Conservation (phyloP, 2,888 invertebrate genomes). For the Molorchus minor region DNA sequence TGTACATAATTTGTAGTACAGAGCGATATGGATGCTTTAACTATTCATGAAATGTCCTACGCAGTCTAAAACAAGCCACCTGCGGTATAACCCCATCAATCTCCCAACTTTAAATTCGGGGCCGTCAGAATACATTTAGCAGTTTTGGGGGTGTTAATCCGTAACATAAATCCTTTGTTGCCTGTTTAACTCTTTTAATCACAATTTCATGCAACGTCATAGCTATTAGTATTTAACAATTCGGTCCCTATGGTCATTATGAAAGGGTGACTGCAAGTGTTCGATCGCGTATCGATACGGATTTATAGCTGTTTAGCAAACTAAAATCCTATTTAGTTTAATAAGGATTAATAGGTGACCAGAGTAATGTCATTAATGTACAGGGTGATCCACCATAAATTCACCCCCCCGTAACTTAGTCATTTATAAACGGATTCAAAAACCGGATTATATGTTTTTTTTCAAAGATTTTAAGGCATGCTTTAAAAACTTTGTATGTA, state of each 20-base stretch:
- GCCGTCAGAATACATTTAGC: slow-evolving; percentile 51
- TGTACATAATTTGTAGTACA: slow-evolving; percentile 5
- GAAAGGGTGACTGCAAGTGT: slow-evolving; percentile 34
- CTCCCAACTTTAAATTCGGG: slow-evolving; percentile 43
- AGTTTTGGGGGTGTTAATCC: slow-evolving; percentile 57
- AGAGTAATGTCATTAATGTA: no score
- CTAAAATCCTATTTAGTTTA: slow-evolving; percentile 26
- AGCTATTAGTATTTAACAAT: slow-evolving; percentile 55
- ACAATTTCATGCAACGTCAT: slow-evolving; percentile 62
- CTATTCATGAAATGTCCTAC: slow-evolving; percentile 16
- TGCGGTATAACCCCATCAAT: slow-evolving; percentile 58
- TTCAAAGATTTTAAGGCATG: no score
- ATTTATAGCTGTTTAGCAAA: slow-evolving; percentile 30
- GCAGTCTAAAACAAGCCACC: slow-evolving; percentile 51
- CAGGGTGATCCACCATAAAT: no score
- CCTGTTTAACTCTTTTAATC: slow-evolving; percentile 61
- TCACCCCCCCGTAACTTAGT: no score
- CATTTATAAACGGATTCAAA: no score
- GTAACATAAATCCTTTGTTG: slow-evolving; percentile 57
- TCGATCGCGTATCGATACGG: slow-evolving; percentile 22
- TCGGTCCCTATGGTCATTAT: slow-evolving; percentile 16
- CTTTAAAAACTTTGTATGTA: background rate
- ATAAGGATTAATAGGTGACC: no score
- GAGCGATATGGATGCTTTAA: background rate
- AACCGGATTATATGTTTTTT: no score